Conservation (phyloP, 2,888 invertebrate genomes). For the Acanthopleura granulata region DNA sequence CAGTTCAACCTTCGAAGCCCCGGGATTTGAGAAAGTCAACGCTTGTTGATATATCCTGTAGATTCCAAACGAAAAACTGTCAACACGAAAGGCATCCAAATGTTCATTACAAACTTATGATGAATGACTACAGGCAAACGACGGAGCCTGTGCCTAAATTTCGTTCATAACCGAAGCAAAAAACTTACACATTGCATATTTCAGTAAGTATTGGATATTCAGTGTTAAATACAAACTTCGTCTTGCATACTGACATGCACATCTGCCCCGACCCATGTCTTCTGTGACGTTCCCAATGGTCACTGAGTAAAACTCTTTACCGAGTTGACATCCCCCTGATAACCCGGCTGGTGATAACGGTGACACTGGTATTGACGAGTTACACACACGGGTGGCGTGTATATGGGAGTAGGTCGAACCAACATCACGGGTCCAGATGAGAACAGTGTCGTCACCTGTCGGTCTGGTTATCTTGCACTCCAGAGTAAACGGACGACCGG, state of each 20-base stretch:
- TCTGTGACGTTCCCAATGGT: not conserved
- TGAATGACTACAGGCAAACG: too few species aligned
- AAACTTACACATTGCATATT: too few species aligned
- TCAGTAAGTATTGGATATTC: not conserved
- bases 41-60: too few species aligned
- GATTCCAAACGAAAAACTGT: too few species aligned
- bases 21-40: too few species aligned
- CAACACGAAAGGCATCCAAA: too few species aligned
- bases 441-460: not conserved
- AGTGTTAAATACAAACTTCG: not conserved
- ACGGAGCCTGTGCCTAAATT: too few species aligned
- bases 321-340: not conserved
- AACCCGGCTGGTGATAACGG: not conserved
- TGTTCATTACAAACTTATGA: too few species aligned
- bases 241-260: not conserved
- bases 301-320: not conserved
- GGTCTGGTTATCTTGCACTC: not conserved
- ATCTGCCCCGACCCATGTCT: not conserved
- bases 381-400: not conserved
- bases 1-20: too few species aligned
- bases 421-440: not conserved
- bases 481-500: not conserved
- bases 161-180: too few species aligned
- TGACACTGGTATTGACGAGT: not conserved
- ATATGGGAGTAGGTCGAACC: not conserved